Conservation (phyloP, 2,113 vertebrate species). For the Odocoileus hemionus region DNA sequence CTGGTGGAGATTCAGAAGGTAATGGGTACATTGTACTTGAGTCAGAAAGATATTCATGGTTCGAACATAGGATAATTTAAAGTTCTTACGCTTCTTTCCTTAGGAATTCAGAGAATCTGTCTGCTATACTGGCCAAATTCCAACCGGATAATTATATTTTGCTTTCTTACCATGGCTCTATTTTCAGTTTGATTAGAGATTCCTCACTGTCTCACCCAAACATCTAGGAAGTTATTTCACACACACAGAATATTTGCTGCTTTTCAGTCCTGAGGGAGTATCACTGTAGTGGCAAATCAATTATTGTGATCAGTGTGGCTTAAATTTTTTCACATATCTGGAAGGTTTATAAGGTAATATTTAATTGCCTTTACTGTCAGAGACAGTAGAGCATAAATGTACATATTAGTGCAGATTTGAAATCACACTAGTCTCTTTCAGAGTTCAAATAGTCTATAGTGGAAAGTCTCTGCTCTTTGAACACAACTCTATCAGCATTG, state of each 20-base stretch:
- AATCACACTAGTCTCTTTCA: not conserved
- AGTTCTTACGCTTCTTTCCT: not conserved
- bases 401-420: constrained; percentile 5
- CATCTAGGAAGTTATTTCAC: not conserved
- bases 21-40: not conserved
- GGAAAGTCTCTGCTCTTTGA: not conserved
- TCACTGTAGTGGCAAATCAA: not conserved
- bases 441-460: not conserved
- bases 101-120: constrained; percentile 2
- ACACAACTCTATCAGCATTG: not conserved
- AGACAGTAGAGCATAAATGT: not conserved
- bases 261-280: constrained; percentile 24
- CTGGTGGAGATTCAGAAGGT: not conserved
- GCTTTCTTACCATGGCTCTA: not conserved
- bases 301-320: constrained; percentile 16
- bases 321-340: not conserved
- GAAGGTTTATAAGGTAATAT: constrained; percentile 2
- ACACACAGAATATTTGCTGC: not conserved
- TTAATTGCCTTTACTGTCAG: constrained; percentile 17
- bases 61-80: not conserved
- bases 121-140: constrained; percentile 8
- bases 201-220: constrained; percentile 51
- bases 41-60: constrained; percentile 1
- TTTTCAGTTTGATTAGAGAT: constrained; percentile 41
- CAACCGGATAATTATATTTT: constrained; percentile 30